Evolutionary conservation across 1,140 invertebrate genomes (phyloP).

Genomic region (Mamestra configurata): DNA sequence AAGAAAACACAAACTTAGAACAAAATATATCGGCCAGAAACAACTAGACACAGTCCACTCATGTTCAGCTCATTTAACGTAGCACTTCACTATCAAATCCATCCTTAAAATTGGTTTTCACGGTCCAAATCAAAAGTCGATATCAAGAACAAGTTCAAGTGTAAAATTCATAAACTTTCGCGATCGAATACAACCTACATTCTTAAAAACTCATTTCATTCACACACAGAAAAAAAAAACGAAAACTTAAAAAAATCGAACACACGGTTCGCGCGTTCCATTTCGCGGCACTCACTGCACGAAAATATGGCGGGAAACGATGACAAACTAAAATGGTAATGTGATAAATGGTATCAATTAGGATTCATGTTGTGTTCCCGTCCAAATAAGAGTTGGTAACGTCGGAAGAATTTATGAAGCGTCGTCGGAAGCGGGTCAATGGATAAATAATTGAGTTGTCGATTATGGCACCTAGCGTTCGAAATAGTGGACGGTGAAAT

Average conservation of each 20-base stretch:
- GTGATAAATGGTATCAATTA: conserved; percentile 63
- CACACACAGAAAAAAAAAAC: conserved; percentile 46
- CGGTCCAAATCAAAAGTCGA: conserved; percentile 1
- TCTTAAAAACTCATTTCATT: conserved; percentile 24
- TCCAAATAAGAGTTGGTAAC: conserved; percentile 64
- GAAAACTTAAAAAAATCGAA: conserved; percentile 59
- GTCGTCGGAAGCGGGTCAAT: conserved; percentile 62
- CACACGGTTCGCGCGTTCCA: conserved; percentile 60
- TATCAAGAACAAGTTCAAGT: not conserved
- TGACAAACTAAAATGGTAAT: conserved; percentile 61
- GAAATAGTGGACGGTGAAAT: not conserved
- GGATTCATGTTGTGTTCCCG: conserved; percentile 62
- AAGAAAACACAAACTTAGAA: not conserved
- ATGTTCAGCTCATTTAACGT: not conserved
- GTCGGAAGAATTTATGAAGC: conserved; percentile 60
- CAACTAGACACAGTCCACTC: not conserved
- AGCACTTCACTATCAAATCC: not conserved
- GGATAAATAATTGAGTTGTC: conserved; percentile 69
- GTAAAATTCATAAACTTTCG: conserved; percentile 16
- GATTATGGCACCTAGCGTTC: conserved; percentile 46
- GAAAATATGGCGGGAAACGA: conserved; percentile 68
- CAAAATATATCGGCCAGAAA: conserved; percentile 9
- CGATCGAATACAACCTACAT: not conserved
- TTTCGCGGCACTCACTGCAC: conserved; percentile 69
- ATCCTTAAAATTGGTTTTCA: not conserved